Conservation (phyloP, 1,140 invertebrate genomes). For the Zaprionus kolodkinae region DNA sequence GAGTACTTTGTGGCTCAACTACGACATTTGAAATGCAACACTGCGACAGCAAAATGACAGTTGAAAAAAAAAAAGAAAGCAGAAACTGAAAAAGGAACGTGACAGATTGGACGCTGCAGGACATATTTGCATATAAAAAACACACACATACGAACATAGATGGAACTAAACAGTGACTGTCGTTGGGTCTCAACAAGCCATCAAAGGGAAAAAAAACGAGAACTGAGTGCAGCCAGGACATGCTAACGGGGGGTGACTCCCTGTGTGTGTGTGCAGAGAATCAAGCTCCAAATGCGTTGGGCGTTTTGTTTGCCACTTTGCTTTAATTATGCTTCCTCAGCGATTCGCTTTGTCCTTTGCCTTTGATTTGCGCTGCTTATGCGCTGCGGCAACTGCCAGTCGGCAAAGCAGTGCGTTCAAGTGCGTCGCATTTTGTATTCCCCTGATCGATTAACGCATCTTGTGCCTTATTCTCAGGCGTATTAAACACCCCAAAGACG, state of each 20-base stretch:
- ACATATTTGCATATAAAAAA: constrained; percentile 46
- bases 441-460: constrained; percentile 65
- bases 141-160: constrained; percentile 5
- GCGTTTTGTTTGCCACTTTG: constrained; percentile 73
- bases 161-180: background rate
- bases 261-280: constrained; percentile 13
- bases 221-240: constrained; percentile 16
- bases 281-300: constrained; percentile 48
- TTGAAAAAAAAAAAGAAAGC: constrained; percentile 42
- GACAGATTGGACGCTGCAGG: constrained; percentile 72
- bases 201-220: constrained; percentile 38
- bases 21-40: constrained; percentile 47
- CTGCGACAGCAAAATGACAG: constrained; percentile 60
- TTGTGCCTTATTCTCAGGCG: constrained; percentile 59
- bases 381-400: constrained; percentile 23
- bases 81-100: constrained; percentile 47
- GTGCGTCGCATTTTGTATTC: constrained; percentile 29
- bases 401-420: constrained; percentile 1
- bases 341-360: constrained; percentile 36
- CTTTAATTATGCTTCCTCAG: constrained; percentile 71
- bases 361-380: constrained; percentile 52
- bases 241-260: constrained; percentile 14
- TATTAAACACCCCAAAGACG: constrained; percentile 26
- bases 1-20: constrained; percentile 24
- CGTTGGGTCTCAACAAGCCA: constrained; percentile 38